Base-by-base conservation (phyloP, 2,113 vertebrate genomes). In the Aptenodytes forsteri region DNA sequence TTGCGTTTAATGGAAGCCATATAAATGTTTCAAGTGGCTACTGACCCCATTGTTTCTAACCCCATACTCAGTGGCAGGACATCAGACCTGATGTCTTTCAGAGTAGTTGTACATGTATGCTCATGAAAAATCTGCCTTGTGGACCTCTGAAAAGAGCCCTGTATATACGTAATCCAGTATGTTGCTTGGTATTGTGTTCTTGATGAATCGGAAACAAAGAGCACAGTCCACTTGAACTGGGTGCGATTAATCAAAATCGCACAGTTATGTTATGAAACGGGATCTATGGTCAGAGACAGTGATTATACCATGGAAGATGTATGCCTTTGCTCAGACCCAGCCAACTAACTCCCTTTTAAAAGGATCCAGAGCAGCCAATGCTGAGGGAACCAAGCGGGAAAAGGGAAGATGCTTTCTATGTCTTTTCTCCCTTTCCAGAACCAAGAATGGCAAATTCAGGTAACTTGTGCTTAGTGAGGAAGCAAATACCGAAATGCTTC, bases 81-180 rank as follows among this genome's bases (percentile, higher is more conserved):
- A 34, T 66, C 29, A 87, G 46, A 29, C 16, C n/a, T 61, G 32
- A n/a, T 61, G 27, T 70, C 47, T 76, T 89, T 66, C 42, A 52
- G 40, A 65, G 50, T 0, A 40, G 7, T 22, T 70, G 26, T 67
- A 23, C 2, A 0, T 52, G 34, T 30, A 13, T 15, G 13, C 6
- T 75, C 34, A 6, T 38, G 38, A 75, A 49, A 78, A 50, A 29
- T 38, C 49, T 78, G 46, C 55, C 50, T 78, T 19, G 36, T 65
- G 55, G 17, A 23, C 36, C 22, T 61, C 42, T 65, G 54, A 36
- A 19, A 29, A 40, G 42, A 52, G 32, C 32, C 42, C 23, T 87
- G 25, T 22, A 7, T 32, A 12, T 18, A 29, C 0, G 0, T 14
- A 66, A 52, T 66, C 55, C 46, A 44, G 5, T 18, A 0, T 8